These are phyloP conservation scores for Malurus cyaneus DNA, from an alignment of 2,113 vertebrate species.

Conservation along the genomic window DNA sequence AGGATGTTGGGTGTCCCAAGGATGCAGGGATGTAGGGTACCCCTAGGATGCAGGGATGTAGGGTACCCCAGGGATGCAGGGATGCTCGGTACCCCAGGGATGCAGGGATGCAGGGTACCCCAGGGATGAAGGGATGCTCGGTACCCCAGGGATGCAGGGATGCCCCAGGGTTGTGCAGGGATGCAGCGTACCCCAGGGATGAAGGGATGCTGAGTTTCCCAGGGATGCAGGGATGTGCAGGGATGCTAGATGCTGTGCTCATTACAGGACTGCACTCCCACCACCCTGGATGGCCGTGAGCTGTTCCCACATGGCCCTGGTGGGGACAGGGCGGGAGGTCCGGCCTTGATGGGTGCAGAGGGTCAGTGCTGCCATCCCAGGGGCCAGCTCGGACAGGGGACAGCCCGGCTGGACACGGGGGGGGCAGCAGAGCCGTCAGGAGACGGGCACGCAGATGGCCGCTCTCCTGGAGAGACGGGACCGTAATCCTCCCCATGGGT, in stretches of 20 bases:
- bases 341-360: rapidly evolving
- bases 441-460: slow-evolving; percentile 49
- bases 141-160: too few species aligned
- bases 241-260: background rate
- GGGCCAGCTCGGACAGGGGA: rapidly evolving
- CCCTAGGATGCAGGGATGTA: too few species aligned
- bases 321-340: rapidly evolving
- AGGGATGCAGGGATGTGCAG: background rate
- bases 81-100: too few species aligned
- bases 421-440: background rate
- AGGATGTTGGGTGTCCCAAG: too few species aligned
- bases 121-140: background rate
- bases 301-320: rapidly evolving
- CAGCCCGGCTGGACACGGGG: rapidly evolving
- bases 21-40: too few species aligned
- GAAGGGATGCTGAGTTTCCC: background rate
- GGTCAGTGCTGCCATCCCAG: background rate
- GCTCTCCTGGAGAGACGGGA: background rate
- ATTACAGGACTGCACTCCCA: rapidly evolving
- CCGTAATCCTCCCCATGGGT: slow-evolving; percentile 41
- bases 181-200: too few species aligned
- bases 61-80: too few species aligned
- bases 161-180: background rate
- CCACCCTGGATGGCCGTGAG: rapidly evolving
- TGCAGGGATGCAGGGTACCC: too few species aligned